Percentiles rank a stretch among this genome's conserved stretches.
These are phyloP conservation scores for Sigmodon hispidus DNA, from an alignment of 2,113 vertebrate species.

Conservation along the genomic window DNA sequence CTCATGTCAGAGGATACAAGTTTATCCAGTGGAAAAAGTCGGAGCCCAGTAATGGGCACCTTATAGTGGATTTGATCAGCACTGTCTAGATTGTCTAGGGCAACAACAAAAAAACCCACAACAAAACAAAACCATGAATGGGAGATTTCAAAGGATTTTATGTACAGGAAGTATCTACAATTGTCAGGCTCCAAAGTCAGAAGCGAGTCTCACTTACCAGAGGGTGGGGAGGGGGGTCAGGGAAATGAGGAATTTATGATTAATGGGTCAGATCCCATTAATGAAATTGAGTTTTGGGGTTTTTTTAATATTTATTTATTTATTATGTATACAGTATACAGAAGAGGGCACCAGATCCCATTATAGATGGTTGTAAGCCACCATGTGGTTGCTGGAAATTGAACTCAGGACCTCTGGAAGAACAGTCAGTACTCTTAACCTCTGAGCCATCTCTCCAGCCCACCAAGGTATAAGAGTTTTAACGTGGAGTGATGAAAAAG, in stretches of 20 bases:
- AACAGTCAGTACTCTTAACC: too few species aligned
- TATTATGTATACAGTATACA: too few species aligned
- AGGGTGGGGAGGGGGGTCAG: background rate
- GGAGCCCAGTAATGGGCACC: background rate
- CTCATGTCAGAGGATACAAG: background rate
- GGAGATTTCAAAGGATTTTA: background rate
- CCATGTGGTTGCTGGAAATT: too few species aligned
- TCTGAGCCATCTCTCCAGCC: too few species aligned
- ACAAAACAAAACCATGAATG: background rate
- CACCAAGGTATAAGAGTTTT: background rate
- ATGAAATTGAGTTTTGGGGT: too few species aligned
- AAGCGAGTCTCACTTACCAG: background rate
- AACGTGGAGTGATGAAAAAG: background rate
- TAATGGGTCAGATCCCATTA: too few species aligned
- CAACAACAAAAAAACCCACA: background rate
- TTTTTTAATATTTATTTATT: too few species aligned
- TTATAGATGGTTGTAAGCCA: too few species aligned
- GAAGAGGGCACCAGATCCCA: too few species aligned
- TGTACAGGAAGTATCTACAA: too few species aligned
- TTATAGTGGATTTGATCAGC: background rate
- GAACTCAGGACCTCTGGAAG: too few species aligned
- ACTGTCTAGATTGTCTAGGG: background rate
- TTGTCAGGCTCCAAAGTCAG: background rate
- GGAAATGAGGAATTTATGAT: too few species aligned
- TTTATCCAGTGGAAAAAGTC: background rate